A percentile compares a stretch with the other conserved stretches of the same genome.
Evolutionary conservation across 2,113 vertebrate species (phyloP).

Genomic region (Anser cygnoides): DNA sequence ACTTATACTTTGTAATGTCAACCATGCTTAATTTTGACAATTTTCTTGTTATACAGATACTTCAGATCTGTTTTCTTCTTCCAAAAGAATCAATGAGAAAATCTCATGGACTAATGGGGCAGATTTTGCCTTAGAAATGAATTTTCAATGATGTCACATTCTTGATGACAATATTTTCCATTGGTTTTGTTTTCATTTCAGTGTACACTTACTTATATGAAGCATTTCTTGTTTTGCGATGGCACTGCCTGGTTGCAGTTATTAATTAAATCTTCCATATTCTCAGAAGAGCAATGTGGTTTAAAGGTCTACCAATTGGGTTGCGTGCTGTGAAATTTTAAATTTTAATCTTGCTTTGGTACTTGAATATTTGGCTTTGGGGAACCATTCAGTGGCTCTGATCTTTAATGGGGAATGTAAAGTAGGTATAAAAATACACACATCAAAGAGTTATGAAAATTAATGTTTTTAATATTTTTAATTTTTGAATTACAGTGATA

Average conservation of each 20-base stretch:
- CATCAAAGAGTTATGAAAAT: slow-evolving; percentile 50
- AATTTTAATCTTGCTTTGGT: slow-evolving; percentile 10
- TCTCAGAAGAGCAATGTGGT: slow-evolving; percentile 18
- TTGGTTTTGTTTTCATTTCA: slow-evolving; percentile 53
- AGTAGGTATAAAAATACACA: background rate
- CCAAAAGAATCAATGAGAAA: background rate
- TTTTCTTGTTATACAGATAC: background rate
- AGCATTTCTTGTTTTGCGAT: slow-evolving; percentile 65
- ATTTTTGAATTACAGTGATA: slow-evolving; percentile 24
- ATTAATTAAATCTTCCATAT: background rate
- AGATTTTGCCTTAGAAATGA: background rate
- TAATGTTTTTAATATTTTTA: slow-evolving; percentile 32
- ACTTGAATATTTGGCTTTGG: slow-evolving; percentile 33
- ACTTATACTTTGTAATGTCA: slow-evolving; percentile 59
- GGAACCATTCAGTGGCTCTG: background rate
- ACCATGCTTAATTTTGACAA: slow-evolving; percentile 28
- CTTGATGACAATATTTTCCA: slow-evolving; percentile 5
- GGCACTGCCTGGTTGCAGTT: background rate
- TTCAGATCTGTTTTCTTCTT: background rate
- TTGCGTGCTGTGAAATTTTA: slow-evolving; percentile 16
- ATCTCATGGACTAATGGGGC: background rate
- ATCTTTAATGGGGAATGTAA: slow-evolving; percentile 22
- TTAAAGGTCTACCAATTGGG: background rate
- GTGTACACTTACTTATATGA: slow-evolving; percentile 26
- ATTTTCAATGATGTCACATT: background rate